A percentile compares a stretch with the other conserved stretches of the same genome.
Conservation (phyloP, 2,888 invertebrate genomes). For the Plagiodera versicolora region DNA sequence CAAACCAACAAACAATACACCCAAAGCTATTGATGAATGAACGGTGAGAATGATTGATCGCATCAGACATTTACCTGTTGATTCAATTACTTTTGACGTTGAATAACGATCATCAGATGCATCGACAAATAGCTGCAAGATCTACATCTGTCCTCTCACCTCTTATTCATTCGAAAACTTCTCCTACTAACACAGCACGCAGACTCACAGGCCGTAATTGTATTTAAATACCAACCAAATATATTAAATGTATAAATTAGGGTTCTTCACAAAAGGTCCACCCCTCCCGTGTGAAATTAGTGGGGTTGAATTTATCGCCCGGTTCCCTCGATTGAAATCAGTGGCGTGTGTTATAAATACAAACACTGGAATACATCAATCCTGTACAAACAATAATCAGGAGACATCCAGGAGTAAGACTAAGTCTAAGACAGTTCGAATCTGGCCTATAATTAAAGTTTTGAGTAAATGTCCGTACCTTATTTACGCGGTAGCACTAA, state of each 20-base stretch:
- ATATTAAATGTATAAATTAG: constrained; percentile 44
- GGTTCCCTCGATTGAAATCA: constrained; percentile 34
- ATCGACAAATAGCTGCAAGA: constrained; percentile 16
- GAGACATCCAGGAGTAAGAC: neutral
- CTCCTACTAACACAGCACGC: constrained; percentile 21
- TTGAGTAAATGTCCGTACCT: too few relatives aligned
- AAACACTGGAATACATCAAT: neutral
- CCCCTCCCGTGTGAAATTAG: constrained; percentile 42
- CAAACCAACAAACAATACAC: neutral
- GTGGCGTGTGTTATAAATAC: constrained; percentile 1
- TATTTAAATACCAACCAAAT: constrained; percentile 42
- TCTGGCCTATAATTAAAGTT: neutral
- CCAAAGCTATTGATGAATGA: neutral
- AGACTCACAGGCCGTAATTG: constrained; percentile 35
- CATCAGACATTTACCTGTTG: neutral
- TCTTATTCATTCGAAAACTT: constrained; percentile 24
- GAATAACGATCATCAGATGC: neutral
- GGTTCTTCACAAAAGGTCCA: constrained; percentile 39
- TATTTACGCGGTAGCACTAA: too few relatives aligned
- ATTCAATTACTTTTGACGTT: neutral
- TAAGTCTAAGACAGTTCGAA: neutral
- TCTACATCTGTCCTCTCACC: constrained; percentile 26
- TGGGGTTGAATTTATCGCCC: constrained; percentile 44
- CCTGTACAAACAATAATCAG: neutral
- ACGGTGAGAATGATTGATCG: neutral